A percentile compares a stretch with the other conserved stretches of the same genome.
phyloP scores from a whole-genome alignment of 92 coral and sea anemone genomes.

The Metridium senile region DNA sequence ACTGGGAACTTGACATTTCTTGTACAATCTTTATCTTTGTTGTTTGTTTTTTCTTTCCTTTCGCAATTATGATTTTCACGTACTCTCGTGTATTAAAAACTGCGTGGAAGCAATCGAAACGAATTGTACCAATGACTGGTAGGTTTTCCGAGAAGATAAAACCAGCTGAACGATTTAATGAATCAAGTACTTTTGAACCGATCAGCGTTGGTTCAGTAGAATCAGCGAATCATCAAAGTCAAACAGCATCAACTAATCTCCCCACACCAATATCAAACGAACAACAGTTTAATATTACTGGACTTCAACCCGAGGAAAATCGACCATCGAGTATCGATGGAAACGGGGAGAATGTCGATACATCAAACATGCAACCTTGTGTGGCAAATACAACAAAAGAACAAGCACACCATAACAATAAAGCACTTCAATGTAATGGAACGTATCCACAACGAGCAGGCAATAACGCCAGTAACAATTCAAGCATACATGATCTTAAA shows the following conservation, averaged over 20 bases:
- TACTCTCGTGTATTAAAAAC: conserved; percentile 66
- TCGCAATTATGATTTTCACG: conserved; percentile 63
- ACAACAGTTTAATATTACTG: background rate
- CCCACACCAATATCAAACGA: conserved; percentile 6
- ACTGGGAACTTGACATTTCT: conserved; percentile 65
- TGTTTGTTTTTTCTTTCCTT: conserved; percentile 80
- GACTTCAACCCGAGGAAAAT: background rate
- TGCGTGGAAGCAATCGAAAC: conserved; percentile 65
- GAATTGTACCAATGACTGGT: conserved; percentile 73
- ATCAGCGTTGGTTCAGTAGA: conserved; percentile 22
- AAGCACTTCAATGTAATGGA: background rate
- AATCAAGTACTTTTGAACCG: conserved; percentile 24
- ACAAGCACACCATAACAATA: background rate
- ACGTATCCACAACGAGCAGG: background rate
- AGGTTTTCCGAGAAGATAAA: conserved; percentile 35
- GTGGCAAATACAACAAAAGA: background rate
- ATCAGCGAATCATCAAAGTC: conserved; percentile 10
- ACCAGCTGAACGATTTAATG: conserved; percentile 8
- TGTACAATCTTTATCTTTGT: conserved; percentile 69
- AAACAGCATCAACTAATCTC: conserved; percentile 18
- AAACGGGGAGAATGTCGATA: background rate
- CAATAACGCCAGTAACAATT: too few relatives aligned
- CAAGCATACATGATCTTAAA: too few relatives aligned
- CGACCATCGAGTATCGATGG: background rate
- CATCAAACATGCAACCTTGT: background rate